Base-by-base conservation (phyloP, 2,113 vertebrate species). In the Xiphophorus couchianus region DNA sequence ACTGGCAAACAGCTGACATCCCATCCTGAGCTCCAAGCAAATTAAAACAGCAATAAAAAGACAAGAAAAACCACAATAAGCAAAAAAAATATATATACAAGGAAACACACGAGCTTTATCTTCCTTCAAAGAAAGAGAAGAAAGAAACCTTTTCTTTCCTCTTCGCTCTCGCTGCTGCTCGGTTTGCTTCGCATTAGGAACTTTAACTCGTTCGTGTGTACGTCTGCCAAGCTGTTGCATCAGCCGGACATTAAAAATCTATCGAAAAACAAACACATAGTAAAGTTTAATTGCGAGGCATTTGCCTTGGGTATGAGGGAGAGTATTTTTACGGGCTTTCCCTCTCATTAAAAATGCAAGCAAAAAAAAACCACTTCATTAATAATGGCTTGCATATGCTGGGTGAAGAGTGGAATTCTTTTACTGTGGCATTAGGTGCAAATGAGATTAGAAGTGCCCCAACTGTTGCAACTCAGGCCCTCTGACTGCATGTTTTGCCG, bases 211-310 rank as follows among this genome's bases (percentile, higher is more conserved):
- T 85, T 31, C 2, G 22, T 77, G 72, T 33, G 74, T 25, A 10
- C 10, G n/a, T 77, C 78, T 92, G 90, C 88, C 92, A 90, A 79
- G 28, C 15, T 39, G 83, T 91, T 92, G 90, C 86, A 92, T 91
- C 88, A 91, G 87, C 81, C 75, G 29, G 79, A 87, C 68, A 37
- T 82, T 85, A 90, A 90, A 92, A 86, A 69, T 29, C 88, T 85
- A 89, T 90, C 89, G 90, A 93, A 94, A 94, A 94, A 94, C 92
- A 93, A 94, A 94, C 92, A 94, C 92, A 88, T 87, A 90, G 87
- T 94, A 93, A 93, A 94, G 62, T 92, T 91, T 94, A 92, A 94
- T 92, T 92, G 88, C 73, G 77, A 58, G 80, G 81, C 88, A 80
- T 89, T 92, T 81, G 86, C 88, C 90, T 90, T 84, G 80, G 85